These are phyloP conservation scores for Celastrina argiolus DNA, from an alignment of 2,888 invertebrate species.

Conservation along the genomic window DNA sequence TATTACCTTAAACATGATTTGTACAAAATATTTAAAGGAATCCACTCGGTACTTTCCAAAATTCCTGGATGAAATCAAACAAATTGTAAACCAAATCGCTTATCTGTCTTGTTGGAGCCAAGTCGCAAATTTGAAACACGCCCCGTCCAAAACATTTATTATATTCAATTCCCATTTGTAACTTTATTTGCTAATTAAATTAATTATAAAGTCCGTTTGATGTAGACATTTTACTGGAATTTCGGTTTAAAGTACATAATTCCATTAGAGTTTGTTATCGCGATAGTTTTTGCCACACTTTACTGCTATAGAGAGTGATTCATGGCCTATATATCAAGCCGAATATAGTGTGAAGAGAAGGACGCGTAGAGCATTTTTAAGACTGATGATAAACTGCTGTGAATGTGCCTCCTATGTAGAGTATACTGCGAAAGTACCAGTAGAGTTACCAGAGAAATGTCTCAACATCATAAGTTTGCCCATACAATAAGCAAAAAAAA, in stretches of 20 bases:
- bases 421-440: no score
- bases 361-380: no score
- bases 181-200: slow-evolving; percentile 4
- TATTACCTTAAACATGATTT: no score
- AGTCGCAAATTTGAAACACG: neutral
- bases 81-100: slow-evolving; percentile 8
- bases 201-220: slow-evolving; percentile 4
- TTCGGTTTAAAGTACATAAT: neutral
- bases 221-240: neutral
- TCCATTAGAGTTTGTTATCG: neutral
- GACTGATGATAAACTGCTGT: no score
- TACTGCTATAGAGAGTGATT: no score
- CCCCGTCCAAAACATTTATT: neutral
- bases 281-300: neutral
- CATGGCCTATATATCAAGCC: no score
- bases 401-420: no score
- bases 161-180: neutral
- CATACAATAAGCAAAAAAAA: no score
- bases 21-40: neutral
- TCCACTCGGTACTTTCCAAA: neutral
- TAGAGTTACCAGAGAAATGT: no score
- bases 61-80: neutral
- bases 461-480: no score
- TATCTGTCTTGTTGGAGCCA: neutral
- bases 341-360: no score